These are phyloP conservation scores for Apodemia zela DNA, from an alignment of 2,888 invertebrate genomes.

Conservation along the genomic window DNA sequence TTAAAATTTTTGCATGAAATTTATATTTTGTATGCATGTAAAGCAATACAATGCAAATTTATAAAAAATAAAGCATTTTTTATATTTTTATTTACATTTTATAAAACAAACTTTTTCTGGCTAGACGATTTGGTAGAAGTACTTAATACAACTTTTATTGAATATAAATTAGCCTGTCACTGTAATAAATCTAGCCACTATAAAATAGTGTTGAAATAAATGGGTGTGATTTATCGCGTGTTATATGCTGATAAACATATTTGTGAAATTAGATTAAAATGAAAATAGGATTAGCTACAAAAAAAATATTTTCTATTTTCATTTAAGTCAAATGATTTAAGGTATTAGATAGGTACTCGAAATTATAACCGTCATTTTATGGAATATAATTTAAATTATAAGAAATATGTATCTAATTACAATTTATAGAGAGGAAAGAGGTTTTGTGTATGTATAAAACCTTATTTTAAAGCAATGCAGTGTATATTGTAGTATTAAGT, in stretches of 20 bases:
- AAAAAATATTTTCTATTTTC: conserved; percentile 64
- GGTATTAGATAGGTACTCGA: background rate
- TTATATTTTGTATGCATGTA: background rate
- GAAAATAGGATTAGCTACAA: conserved; percentile 70
- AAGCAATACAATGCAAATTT: too few relatives aligned
- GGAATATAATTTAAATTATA: background rate
- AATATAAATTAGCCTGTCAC: too few relatives aligned
- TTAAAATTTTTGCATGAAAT: background rate
- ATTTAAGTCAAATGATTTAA: conserved; percentile 59
- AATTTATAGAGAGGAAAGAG: conserved; percentile 5
- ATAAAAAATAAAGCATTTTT: too few relatives aligned
- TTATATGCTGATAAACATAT: conserved; percentile 20
- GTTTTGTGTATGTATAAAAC: conserved; percentile 28
- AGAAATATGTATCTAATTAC: background rate
- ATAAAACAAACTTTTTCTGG: background rate
- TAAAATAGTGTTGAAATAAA: too few relatives aligned
- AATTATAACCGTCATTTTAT: conserved; percentile 11
- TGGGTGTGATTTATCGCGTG: background rate
- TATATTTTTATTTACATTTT: background rate
- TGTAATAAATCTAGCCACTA: background rate
- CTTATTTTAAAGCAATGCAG: conserved; percentile 21
- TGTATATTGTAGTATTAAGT: conserved; percentile 18
- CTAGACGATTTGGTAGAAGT: background rate
- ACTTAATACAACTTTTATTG: background rate
- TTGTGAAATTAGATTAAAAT: conserved; percentile 53